Conservation (phyloP, 2,888 invertebrate genomes). For the Tetranychus piercei region DNA sequence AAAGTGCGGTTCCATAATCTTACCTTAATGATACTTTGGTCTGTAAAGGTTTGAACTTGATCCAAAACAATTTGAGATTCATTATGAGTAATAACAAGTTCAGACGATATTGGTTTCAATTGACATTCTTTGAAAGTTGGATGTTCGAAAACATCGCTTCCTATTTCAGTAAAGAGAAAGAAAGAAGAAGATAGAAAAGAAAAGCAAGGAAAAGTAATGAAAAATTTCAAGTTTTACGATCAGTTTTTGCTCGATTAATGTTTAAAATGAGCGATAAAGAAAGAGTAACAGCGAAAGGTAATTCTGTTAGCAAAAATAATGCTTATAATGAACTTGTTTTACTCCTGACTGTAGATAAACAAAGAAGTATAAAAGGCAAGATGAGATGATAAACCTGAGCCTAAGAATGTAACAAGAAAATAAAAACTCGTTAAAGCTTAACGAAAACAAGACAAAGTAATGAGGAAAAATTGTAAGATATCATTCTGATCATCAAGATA, state of each 20-base stretch:
- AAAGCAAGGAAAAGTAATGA: not conserved
- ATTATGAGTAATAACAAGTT: slow-evolving; percentile 16
- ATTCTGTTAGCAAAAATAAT: no score
- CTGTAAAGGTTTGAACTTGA: not conserved
- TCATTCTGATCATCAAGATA: no score
- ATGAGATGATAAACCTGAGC: no score
- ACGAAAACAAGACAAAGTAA: no score
- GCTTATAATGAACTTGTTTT: no score
- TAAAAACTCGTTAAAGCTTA: no score
- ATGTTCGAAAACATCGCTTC: slow-evolving; percentile 2
- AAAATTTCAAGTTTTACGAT: no score
- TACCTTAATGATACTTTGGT: slow-evolving; percentile 12
- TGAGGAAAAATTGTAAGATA: no score
- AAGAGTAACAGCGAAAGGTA: no score
- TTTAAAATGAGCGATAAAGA: no score
- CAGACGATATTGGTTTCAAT: not conserved
- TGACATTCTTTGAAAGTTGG: not conserved
- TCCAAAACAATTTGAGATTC: slow-evolving; percentile 11
- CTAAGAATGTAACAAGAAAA: no score
- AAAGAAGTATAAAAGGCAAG: not conserved
- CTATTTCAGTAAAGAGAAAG: not conserved
- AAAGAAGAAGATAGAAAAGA: not conserved
- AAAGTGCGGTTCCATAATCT: not conserved
- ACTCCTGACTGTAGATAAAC: not conserved
- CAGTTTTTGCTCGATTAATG: no score